Conservation (phyloP, 2,113 vertebrate species). For the Melanocharis versteri region DNA sequence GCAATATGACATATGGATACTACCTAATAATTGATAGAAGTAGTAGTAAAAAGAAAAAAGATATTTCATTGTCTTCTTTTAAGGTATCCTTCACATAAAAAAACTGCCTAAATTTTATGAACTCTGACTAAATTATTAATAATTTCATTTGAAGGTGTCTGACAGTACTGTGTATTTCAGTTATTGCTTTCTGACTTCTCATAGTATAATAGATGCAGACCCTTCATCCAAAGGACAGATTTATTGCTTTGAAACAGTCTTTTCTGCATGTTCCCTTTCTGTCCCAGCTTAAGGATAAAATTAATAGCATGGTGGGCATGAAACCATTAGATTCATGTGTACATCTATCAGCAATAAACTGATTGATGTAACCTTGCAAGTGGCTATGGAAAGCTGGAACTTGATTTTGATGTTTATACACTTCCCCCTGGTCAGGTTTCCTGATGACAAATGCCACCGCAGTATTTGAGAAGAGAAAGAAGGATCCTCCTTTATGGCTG, state of each 20-base stretch:
- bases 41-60: background rate
- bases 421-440: background rate
- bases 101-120: background rate
- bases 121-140: conserved; percentile 1
- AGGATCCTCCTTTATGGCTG: background rate
- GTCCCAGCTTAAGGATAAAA: background rate
- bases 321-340: background rate
- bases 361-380: background rate
- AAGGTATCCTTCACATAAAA: background rate
- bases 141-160: background rate
- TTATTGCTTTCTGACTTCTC: background rate
- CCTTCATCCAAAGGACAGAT: background rate
- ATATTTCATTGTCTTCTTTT: background rate
- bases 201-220: background rate
- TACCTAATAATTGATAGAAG: background rate
- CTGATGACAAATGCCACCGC: background rate
- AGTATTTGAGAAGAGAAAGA: background rate
- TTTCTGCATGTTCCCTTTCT: background rate
- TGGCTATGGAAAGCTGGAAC: background rate
- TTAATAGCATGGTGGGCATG: background rate
- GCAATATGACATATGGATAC: background rate
- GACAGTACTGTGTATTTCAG: background rate
- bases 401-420: background rate
- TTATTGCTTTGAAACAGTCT: background rate
- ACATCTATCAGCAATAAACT: background rate